Percentiles rank a stretch among this genome's conserved stretches.
These are phyloP conservation scores for Bruchidius siliquastri DNA, from an alignment of 2,888 invertebrate genomes.

Conservation along the genomic window DNA sequence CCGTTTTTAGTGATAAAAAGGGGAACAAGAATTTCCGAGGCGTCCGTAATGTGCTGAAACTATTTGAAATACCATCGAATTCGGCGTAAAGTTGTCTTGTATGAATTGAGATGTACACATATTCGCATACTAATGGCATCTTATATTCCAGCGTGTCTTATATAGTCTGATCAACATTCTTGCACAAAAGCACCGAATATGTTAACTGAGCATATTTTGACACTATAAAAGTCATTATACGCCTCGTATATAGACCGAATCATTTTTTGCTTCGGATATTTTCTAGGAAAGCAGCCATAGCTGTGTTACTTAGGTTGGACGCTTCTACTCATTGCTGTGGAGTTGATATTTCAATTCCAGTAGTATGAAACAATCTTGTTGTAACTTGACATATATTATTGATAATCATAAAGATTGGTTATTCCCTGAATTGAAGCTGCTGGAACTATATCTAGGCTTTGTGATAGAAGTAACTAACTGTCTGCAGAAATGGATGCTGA, in stretches of 20 bases:
- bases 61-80: background rate
- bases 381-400: too few species aligned
- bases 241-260: background rate
- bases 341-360: too few species aligned
- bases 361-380: too few species aligned
- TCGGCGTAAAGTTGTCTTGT: background rate
- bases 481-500: too few species aligned
- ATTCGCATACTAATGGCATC: background rate
- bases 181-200: background rate
- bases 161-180: background rate
- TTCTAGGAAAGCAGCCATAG: background rate
- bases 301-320: background rate
- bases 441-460: too few species aligned
- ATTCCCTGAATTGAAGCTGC: too few species aligned
- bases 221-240: background rate
- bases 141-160: background rate
- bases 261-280: background rate
- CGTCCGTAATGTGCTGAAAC: background rate
- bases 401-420: too few species aligned
- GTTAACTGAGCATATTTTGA: background rate
- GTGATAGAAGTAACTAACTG: too few species aligned
- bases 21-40: background rate
- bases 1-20: background rate
- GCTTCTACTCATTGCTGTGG: too few species aligned
- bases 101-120: background rate